A percentile compares a stretch with the other conserved stretches of the same genome.
Conservation (phyloP, 2,888 invertebrate species). For the Creontiades dilutus region DNA sequence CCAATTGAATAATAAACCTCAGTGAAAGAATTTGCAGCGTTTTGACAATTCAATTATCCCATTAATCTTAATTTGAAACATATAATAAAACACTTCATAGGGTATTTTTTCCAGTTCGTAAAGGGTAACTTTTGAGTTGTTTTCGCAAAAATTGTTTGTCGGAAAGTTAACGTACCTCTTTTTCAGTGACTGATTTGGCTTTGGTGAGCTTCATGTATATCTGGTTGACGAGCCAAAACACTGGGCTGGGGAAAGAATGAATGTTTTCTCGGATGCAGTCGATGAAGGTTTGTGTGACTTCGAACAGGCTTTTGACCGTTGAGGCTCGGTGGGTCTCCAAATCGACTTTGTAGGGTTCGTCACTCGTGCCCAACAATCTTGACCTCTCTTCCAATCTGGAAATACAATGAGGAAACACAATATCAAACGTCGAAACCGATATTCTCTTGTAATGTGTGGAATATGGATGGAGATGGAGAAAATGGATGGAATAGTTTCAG, state of each 20-base stretch:
- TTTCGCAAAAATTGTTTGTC: no score
- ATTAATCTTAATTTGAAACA: no score
- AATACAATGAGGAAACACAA: background rate
- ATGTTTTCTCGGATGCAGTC: slow-evolving; percentile 90
- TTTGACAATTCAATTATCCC: no score
- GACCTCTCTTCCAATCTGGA: slow-evolving; percentile 81
- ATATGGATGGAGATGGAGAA: no score
- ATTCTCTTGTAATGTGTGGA: no score
- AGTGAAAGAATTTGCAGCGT: no score
- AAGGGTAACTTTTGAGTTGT: no score
- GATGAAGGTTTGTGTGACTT: slow-evolving; percentile 90
- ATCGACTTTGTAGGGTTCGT: slow-evolving; percentile 85
- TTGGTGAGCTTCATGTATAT: slow-evolving; percentile 86
- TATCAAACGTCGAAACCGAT: background rate
- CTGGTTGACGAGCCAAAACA: slow-evolving; percentile 94
- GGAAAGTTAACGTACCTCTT: slow-evolving; percentile 79
- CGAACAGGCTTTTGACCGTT: slow-evolving; percentile 88
- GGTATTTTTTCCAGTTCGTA: no score
- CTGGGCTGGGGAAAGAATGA: slow-evolving; percentile 92
- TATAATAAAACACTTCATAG: no score
- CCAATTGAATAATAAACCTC: no score
- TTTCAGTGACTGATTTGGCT: slow-evolving; percentile 81
- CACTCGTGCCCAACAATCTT: slow-evolving; percentile 85
- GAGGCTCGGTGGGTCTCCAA: slow-evolving; percentile 88
- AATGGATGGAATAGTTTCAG: no score